These are phyloP conservation scores for Sphaerophoria rueppellii DNA, from an alignment of 2,888 invertebrate species.

Conservation along the genomic window DNA sequence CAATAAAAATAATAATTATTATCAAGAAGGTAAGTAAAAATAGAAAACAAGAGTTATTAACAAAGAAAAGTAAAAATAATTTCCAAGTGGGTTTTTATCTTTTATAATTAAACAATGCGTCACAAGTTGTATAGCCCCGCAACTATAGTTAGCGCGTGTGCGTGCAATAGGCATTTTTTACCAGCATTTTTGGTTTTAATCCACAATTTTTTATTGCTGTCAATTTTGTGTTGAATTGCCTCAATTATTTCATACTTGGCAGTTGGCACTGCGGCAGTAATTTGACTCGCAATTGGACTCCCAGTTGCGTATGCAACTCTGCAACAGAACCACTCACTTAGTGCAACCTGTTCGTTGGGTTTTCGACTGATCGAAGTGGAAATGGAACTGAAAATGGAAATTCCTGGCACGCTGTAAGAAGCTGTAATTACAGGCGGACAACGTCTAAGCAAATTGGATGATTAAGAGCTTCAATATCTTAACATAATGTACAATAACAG, in stretches of 20 bases:
- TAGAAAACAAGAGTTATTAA: constrained; percentile 3
- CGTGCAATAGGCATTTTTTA: constrained; percentile 27
- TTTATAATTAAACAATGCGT: constrained; percentile 27
- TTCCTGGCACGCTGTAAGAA: constrained; percentile 58
- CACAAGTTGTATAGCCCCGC: constrained; percentile 5
- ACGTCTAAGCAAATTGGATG: constrained; percentile 68
- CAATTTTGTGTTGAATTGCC: constrained; percentile 61
- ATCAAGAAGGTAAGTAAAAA: neutral
- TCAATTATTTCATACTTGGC: constrained; percentile 72
- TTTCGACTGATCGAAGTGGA: constrained; percentile 66
- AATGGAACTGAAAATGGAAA: constrained; percentile 61
- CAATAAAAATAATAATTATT: neutral
- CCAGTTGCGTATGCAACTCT: constrained; percentile 30
- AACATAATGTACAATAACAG: neutral
- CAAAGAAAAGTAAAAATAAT: neutral
- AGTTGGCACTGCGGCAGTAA: constrained; percentile 69
- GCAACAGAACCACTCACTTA: constrained; percentile 67
- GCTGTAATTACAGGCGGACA: constrained; percentile 63
- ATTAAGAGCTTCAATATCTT: constrained; percentile 60
- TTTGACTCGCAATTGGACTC: constrained; percentile 67
- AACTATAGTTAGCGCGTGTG: constrained; percentile 29
- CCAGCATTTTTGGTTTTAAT: neutral
- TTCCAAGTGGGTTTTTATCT: neutral
- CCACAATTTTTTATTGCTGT: constrained; percentile 21
- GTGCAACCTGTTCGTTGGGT: constrained; percentile 68